phyloP scores from a whole-genome alignment of 92 coral and sea anemone species.

The Plumapathes pennacea region DNA sequence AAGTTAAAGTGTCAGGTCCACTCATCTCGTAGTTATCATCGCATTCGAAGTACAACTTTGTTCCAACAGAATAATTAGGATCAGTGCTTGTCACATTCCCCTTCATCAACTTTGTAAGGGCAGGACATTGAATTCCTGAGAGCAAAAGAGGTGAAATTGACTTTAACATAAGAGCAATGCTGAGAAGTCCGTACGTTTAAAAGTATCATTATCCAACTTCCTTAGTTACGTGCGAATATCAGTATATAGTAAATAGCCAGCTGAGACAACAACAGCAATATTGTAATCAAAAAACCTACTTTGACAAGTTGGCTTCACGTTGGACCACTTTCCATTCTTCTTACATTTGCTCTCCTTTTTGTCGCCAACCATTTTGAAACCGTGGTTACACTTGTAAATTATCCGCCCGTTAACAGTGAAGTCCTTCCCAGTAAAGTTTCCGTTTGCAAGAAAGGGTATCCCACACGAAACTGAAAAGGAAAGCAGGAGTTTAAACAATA shows the following conservation, averaged over 20 bases:
- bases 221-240: too few species aligned
- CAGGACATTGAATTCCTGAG: slow-evolving; percentile 27
- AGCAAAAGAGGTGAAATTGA: not conserved
- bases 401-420: slow-evolving; percentile 31
- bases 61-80: slow-evolving; percentile 46
- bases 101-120: slow-evolving; percentile 8
- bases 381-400: slow-evolving; percentile 54
- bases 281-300: slow-evolving; percentile 31
- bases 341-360: slow-evolving; percentile 25
- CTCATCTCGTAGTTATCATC: slow-evolving; percentile 64
- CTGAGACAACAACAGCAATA: too few species aligned
- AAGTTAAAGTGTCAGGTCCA: slow-evolving; percentile 61
- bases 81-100: slow-evolving; percentile 78
- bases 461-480: not conserved
- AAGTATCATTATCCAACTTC: too few species aligned
- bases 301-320: slow-evolving; percentile 35
- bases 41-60: slow-evolving; percentile 67
- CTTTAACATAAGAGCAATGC: not conserved
- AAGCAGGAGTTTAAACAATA: not conserved
- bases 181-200: not conserved
- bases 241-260: too few species aligned
- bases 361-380: slow-evolving; percentile 41
- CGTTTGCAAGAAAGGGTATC: too few species aligned
- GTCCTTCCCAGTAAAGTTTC: slow-evolving; percentile 29
- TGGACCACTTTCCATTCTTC: slow-evolving; percentile 57